Evolutionary conservation across 2,113 vertebrate genomes (phyloP), one percentile per base, ranked within the genome.

Genomic region (Melospiza georgiana): DNA sequence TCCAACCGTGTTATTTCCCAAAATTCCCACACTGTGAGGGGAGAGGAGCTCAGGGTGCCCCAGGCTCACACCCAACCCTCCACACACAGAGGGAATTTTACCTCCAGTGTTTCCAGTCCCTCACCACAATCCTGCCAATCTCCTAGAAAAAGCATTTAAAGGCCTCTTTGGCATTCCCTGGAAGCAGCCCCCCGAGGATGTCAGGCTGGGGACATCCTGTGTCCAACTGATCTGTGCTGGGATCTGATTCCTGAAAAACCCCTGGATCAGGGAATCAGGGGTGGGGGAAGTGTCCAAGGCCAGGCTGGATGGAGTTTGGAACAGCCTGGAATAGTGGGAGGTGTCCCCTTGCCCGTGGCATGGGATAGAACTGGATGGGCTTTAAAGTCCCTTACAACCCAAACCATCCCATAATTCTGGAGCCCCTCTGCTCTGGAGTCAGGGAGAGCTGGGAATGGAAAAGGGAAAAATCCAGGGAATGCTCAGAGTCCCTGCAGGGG

Each of bases 401-500:
- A 37, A 37, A 43, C 8, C 24, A 58, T 43, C 22, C 57, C 57
- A 35, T 10, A 10, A 58, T 58, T 59, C n/a, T 37, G 37, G 37
- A 37, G 37, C 37, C 37, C 37, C 37, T 37, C 37, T 35, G 22
- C 57, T 58, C 57, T 58, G 57, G 57, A 23, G 21, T 58, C 33
- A 58, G 22, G n/a, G n/a, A n/a, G n/a, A n/a, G 33, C 22, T 59
- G n/a, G 57, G 22, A 35, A 59, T 35, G 21, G 57, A n/a, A 13
- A 58, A n/a, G 33, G 4, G 57, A n/a, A 58, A 6, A 6, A 0
- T 58, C 33, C 33, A 58, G 22, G 33, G 33, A 58, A 23, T 23
- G 0, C 33, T 35, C 13, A n/a, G 55, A n/a, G 33, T 3, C 2
- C 21, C 13, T 73, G 1, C 0, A 62, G 51, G n/a, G 41, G 41